Base-by-base conservation (phyloP, 1,140 invertebrate genomes). In the Hormaphis cornu region DNA sequence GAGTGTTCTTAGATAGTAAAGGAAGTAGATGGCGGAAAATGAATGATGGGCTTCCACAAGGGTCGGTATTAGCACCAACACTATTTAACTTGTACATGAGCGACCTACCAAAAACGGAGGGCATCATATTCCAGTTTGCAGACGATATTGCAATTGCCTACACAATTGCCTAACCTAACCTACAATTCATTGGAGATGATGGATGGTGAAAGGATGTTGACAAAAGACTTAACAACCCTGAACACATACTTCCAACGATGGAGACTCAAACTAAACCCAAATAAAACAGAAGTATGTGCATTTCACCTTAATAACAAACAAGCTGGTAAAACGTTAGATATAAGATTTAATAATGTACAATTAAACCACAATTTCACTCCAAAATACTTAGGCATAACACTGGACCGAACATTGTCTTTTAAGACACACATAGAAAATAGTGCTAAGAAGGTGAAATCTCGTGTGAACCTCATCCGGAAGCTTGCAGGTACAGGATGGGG, bases 271-370 rank as follows among this genome's bases (percentile, higher is more conserved):
- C 26, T 24, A 33, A 42, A n/a, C n/a, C n/a, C n/a, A n/a, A n/a
- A n/a, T n/a, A n/a, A n/a, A n/a, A n/a, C n/a, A n/a, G n/a, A n/a
- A 46, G 28, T 18, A 5, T 63, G 28, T 33, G 16, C 7, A 16
- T 63, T 40, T 20, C 33, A 75, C 71, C 28, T 74, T 59, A 69
- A 74, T 72, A 72, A 74, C 73, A 72, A 74, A 73, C 70, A 73
- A 73, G n/a, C 74, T 72, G 63, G 72, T 74, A n/a, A 71, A 66
- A 16, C 72, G 16, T 8, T 61, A 18, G 3, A 61, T 14, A 26
- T 28, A 33, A 61, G 3, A n/a, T 18, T 35, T 40, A 9, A 28
- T 61, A 33, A 26, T n/a, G 10, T n/a, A 18, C 35, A 33, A 18
- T 33, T 35, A 61, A 18, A 40, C n/a, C 35, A 33, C 24, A 33